These are phyloP conservation scores for Xenus cinereus DNA, from an alignment of 2,113 vertebrate species.

Conservation along the genomic window DNA sequence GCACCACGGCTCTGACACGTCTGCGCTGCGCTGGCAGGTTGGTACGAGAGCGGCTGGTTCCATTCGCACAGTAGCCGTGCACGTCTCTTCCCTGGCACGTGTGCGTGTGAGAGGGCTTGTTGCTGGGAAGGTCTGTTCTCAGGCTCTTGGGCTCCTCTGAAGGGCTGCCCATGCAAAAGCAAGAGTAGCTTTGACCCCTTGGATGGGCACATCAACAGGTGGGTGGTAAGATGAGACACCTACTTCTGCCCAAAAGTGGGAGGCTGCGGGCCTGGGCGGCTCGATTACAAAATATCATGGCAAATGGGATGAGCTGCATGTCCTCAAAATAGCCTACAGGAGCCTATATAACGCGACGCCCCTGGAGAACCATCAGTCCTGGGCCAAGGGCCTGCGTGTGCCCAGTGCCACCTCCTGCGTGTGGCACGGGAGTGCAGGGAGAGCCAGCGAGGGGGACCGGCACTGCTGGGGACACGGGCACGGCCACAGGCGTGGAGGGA, in stretches of 20 bases:
- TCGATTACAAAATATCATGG: constrained; percentile 56
- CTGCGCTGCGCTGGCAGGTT: accelerated
- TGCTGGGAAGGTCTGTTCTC: neutral
- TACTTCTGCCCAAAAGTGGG: constrained; percentile 53
- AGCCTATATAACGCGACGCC: constrained; percentile 43
- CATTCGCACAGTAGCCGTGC: neutral
- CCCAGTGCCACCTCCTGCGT: neutral
- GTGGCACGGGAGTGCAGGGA: neutral
- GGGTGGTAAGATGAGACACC: constrained; percentile 72
- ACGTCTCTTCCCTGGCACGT: neutral
- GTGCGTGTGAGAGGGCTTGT: neutral
- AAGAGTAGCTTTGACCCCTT: constrained; percentile 50
- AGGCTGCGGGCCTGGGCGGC: neutral
- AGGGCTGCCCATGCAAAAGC: neutral
- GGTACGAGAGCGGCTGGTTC: accelerated
- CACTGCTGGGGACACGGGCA: accelerated
- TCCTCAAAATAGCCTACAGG: constrained; percentile 69
- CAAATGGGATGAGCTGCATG: constrained; percentile 57
- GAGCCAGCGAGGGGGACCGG: neutral
- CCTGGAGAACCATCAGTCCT: neutral
- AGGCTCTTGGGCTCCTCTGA: neutral
- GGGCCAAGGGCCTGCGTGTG: neutral
- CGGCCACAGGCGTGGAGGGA: neutral
- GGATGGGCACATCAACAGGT: constrained; percentile 66
- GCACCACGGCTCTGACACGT: neutral